These are phyloP conservation scores for Mimachlamys varia DNA, from an alignment of 2,888 invertebrate genomes.

Conservation along the genomic window DNA sequence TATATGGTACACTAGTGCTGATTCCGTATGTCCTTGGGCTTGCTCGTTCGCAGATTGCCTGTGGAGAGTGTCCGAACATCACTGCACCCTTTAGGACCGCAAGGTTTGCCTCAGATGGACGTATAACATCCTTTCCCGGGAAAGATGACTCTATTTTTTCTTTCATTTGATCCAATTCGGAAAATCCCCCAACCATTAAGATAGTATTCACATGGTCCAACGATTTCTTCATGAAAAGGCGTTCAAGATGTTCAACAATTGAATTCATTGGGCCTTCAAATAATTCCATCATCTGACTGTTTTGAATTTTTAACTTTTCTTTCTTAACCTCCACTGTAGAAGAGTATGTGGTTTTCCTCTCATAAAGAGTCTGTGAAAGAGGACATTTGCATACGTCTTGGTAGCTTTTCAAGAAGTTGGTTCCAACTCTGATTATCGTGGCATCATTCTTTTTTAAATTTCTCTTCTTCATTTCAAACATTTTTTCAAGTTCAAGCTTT, in stretches of 20 bases:
- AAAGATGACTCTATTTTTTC: slow-evolving; percentile 49
- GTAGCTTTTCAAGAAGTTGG: slow-evolving; percentile 8
- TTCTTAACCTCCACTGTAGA: slow-evolving; percentile 43
- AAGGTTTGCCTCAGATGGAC: slow-evolving; percentile 48
- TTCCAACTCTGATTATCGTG: not conserved
- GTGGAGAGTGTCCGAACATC: slow-evolving; percentile 56
- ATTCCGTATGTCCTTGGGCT: slow-evolving; percentile 57
- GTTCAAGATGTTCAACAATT: slow-evolving; percentile 40
- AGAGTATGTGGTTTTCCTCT: slow-evolving; percentile 37
- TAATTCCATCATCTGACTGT: slow-evolving; percentile 28
- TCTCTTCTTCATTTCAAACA: slow-evolving; percentile 52
- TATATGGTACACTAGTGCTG: slow-evolving; percentile 46
- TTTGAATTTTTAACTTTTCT: slow-evolving; percentile 48
- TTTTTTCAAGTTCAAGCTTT: slow-evolving; percentile 43
- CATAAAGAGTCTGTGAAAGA: too few relatives aligned
- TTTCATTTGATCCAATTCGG: slow-evolving; percentile 52
- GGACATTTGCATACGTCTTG: not conserved
- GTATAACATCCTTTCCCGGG: slow-evolving; percentile 36
- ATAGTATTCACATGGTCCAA: slow-evolving; percentile 46
- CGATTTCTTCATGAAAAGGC: slow-evolving; percentile 32
- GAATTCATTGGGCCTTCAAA: slow-evolving; percentile 42
- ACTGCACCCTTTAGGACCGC: slow-evolving; percentile 58
- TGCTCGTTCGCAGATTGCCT: slow-evolving; percentile 51
- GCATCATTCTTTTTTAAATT: not conserved
- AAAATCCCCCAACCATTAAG: slow-evolving; percentile 59